phyloP scores from a whole-genome alignment of 1,140 invertebrate species.

The Sitobion miscanthi region DNA sequence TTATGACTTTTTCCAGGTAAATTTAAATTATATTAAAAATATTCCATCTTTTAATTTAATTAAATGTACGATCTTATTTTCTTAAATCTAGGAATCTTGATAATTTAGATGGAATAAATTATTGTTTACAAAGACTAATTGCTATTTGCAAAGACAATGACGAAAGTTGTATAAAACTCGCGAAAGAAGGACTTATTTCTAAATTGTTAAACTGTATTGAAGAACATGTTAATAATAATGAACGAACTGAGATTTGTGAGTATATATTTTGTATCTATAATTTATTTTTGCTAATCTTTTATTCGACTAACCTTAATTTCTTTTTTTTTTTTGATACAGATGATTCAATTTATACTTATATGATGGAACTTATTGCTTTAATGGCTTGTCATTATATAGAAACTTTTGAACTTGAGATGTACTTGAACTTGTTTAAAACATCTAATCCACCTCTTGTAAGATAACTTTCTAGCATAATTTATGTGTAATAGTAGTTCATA shows the following conservation, averaged over 20 bases:
- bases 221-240: constrained; percentile 41
- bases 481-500: not conserved
- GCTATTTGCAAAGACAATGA: constrained; percentile 55
- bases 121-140: constrained; percentile 57
- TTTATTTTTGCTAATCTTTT: constrained; percentile 27
- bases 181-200: constrained; percentile 53
- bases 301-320: not conserved
- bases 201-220: constrained; percentile 54
- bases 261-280: not conserved
- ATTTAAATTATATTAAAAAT: not conserved
- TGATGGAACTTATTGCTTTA: constrained; percentile 67
- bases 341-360: constrained; percentile 65
- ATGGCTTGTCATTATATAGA: constrained; percentile 67
- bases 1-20: constrained; percentile 53
- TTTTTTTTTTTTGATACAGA: constrained; percentile 61
- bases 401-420: constrained; percentile 66
- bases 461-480: constrained; percentile 39
- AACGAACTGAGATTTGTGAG: constrained; percentile 37
- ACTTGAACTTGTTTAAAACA: constrained; percentile 68
- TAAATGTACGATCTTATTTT: not conserved
- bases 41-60: not conserved
- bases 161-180: constrained; percentile 55
- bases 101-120: constrained; percentile 55
- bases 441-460: constrained; percentile 65
- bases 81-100: constrained; percentile 46